phyloP scores from a whole-genome alignment of 2,797 vertebrate species.

The Enoplosus armatus region DNA sequence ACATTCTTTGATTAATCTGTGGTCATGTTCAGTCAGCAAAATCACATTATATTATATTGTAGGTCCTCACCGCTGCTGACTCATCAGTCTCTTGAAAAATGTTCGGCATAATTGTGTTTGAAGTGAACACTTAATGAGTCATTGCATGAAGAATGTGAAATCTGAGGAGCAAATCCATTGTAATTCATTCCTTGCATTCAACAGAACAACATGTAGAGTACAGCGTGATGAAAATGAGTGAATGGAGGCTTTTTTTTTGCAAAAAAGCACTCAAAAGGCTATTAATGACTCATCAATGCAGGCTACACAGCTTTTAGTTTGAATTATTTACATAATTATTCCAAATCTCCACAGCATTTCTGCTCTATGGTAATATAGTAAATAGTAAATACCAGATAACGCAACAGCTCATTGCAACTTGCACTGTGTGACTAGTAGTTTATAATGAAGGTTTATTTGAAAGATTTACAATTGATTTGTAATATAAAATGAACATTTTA shows the following conservation, averaged over 20 bases:
- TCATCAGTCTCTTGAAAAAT: background rate
- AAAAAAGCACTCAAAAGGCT: background rate
- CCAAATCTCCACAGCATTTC: background rate
- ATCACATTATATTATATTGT: background rate
- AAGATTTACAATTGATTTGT: background rate
- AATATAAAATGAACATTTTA: background rate
- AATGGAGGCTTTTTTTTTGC: background rate
- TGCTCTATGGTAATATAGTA: background rate
- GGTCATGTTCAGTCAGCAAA: background rate
- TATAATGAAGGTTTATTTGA: background rate
- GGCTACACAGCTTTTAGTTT: background rate
- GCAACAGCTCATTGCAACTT: background rate
- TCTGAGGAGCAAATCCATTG: background rate
- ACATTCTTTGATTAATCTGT: background rate
- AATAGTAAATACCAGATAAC: background rate
- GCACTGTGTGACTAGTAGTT: background rate
- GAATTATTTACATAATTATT: background rate
- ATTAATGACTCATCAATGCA: background rate
- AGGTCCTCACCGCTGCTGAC: background rate
- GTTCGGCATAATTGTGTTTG: background rate
- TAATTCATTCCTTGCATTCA: background rate
- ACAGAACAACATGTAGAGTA: background rate
- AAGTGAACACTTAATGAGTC: background rate
- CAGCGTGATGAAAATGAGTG: background rate
- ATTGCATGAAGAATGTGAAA: constrained; percentile 1